phyloP scores from a whole-genome alignment of 2,888 invertebrate genomes.

The Cephonodes hylas region DNA sequence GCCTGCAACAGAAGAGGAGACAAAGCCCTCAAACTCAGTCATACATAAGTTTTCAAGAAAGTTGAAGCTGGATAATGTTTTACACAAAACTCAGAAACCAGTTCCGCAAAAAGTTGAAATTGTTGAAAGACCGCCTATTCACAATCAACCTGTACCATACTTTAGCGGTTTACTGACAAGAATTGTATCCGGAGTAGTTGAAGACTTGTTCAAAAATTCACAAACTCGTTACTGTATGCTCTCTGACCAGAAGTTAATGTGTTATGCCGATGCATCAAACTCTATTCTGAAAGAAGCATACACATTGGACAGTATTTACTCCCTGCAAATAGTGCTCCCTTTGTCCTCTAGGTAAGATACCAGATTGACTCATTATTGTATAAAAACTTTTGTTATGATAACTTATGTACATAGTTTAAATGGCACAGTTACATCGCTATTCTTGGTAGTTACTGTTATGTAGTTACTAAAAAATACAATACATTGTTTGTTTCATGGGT shows the following conservation, averaged over 20 bases:
- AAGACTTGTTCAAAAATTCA: constrained; percentile 88
- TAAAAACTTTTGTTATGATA: neutral
- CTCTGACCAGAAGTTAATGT: constrained; percentile 86
- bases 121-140: constrained; percentile 78
- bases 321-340: constrained; percentile 83
- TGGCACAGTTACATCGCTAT: neutral
- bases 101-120: constrained; percentile 42
- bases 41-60: constrained; percentile 66
- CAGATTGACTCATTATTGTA: neutral
- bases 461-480: neutral
- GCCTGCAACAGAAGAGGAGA: constrained; percentile 37
- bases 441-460: neutral
- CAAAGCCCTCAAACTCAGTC: constrained; percentile 51
- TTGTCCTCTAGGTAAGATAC: constrained; percentile 61
- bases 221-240: constrained; percentile 87
- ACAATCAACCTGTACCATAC: constrained; percentile 67
- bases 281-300: constrained; percentile 86
- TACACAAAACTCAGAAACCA: constrained; percentile 53
- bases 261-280: constrained; percentile 87
- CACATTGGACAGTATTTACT: constrained; percentile 83
- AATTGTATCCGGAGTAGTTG: constrained; percentile 83
- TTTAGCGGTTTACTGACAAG: constrained; percentile 83
- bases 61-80: constrained; percentile 76
- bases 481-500: too few relatives aligned
- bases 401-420: neutral